A percentile compares a stretch with the other conserved stretches of the same genome.
Conservation (phyloP, 30 jellyfish, hydroid and myxozoan species). For the Aurelia sp. region DNA sequence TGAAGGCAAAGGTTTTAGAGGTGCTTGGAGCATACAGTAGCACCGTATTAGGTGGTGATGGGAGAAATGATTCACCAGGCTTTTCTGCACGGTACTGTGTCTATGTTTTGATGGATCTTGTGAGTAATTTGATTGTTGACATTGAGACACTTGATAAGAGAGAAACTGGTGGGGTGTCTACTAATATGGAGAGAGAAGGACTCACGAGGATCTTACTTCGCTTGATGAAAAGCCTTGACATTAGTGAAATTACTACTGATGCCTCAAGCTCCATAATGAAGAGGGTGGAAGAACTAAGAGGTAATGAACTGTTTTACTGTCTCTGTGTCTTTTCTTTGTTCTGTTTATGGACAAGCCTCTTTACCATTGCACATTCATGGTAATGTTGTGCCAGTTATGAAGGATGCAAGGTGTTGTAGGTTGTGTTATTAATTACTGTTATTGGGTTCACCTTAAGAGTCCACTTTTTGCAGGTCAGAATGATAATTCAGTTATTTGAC, state of each 20-base stretch:
- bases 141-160: slow-evolving; percentile 35
- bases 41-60: slow-evolving; percentile 32
- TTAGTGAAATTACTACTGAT: slow-evolving; percentile 40
- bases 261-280: slow-evolving; percentile 55
- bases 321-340: no score
- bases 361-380: no score
- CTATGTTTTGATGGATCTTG: slow-evolving; percentile 53
- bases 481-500: no score
- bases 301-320: neutral
- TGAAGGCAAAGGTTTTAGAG: neutral
- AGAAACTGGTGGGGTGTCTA: slow-evolving; percentile 44
- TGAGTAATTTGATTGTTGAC: slow-evolving; percentile 30
- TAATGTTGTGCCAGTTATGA: no score
- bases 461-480: no score
- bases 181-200: slow-evolving; percentile 46
- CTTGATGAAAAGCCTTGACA: slow-evolving; percentile 6
- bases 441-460: no score
- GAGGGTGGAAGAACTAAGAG: neutral
- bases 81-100: slow-evolving; percentile 39
- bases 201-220: slow-evolving; percentile 1
- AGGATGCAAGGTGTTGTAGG: no score
- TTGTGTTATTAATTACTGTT: no score
- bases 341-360: no score
- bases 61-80: slow-evolving; percentile 60
- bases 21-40: neutral